A percentile compares a stretch with the other conserved stretches of the same genome.
These are phyloP conservation scores for Oscheius myriophilus DNA, from an alignment of 2,888 invertebrate species.

Conservation along the genomic window DNA sequence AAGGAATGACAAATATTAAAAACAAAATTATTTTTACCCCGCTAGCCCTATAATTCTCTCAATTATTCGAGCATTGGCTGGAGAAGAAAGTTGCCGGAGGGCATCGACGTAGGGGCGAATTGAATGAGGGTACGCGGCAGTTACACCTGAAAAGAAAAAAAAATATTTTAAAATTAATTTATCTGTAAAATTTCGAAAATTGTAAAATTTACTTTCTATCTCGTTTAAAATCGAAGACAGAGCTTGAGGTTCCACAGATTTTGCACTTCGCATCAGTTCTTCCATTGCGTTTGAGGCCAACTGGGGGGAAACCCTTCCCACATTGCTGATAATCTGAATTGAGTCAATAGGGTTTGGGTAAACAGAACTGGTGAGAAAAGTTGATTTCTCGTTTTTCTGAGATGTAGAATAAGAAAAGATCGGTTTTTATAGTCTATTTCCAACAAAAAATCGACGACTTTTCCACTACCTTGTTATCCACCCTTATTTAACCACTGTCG, in stretches of 20 bases:
- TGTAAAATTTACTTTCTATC: slow-evolving; percentile 59
- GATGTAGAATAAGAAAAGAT: too few relatives aligned
- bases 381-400: too few relatives aligned
- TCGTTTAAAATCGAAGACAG: slow-evolving; percentile 54
- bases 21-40: slow-evolving; percentile 11
- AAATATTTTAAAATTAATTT: background rate
- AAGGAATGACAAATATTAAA: too few relatives aligned
- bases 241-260: slow-evolving; percentile 38
- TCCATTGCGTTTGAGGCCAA: slow-evolving; percentile 55
- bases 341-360: too few relatives aligned
- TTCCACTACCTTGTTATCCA: too few relatives aligned
- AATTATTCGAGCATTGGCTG: slow-evolving; percentile 18
- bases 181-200: too few relatives aligned
- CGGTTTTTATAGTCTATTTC: too few relatives aligned
- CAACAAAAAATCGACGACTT: too few relatives aligned
- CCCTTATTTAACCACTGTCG: too few relatives aligned
- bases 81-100: slow-evolving; percentile 4
- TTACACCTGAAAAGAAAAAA: slow-evolving; percentile 25
- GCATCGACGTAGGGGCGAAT: slow-evolving; percentile 20
- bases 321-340: slow-evolving; percentile 57
- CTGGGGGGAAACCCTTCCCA: slow-evolving; percentile 53
- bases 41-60: slow-evolving; percentile 25
- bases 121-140: slow-evolving; percentile 16
- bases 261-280: slow-evolving; percentile 45
- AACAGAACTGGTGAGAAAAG: background rate